A percentile compares a stretch with the other conserved stretches of the same genome.
Evolutionary conservation across 2,888 invertebrate species (phyloP).

Genomic region (Calephelis perditalis): DNA sequence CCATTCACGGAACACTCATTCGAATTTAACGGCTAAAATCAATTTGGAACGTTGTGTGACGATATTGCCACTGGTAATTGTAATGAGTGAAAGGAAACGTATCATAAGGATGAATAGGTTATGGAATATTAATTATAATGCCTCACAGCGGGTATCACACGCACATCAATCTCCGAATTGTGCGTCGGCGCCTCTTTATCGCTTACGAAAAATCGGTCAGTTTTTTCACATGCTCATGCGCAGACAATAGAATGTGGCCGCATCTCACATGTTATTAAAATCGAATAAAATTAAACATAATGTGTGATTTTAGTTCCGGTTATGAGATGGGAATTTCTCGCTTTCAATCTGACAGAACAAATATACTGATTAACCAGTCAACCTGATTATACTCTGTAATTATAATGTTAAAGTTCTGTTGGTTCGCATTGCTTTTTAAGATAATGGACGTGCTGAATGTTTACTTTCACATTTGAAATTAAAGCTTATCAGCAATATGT

Average conservation of each 20-base stretch:
- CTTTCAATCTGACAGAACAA: conserved; percentile 33
- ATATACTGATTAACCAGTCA: conserved; percentile 12
- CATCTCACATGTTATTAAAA: conserved; percentile 76
- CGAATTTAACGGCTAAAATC: conserved; percentile 71
- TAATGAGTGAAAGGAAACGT: conserved; percentile 48
- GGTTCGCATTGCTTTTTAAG: conserved; percentile 9
- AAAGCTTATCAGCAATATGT: too few relatives aligned
- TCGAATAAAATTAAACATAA: conserved; percentile 77
- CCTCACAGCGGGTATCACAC: conserved; percentile 63
- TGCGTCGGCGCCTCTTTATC: conserved; percentile 75
- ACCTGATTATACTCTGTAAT: conserved; percentile 9
- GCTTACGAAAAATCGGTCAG: conserved; percentile 58
- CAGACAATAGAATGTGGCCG: conserved; percentile 56
- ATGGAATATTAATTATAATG: conserved; percentile 69
- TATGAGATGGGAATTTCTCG: conserved; percentile 69
- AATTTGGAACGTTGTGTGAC: conserved; percentile 61
- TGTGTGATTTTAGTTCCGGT: conserved; percentile 74
- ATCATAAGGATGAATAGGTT: conserved; percentile 60
- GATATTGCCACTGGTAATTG: conserved; percentile 57
- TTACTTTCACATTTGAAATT: conserved; percentile 9
- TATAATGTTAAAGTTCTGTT: not conserved
- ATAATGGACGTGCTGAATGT: conserved; percentile 5
- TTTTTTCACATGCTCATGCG: conserved; percentile 66
- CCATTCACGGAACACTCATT: conserved; percentile 64
- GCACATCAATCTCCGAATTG: conserved; percentile 69